These are phyloP conservation scores for Cyprinodon brontotheroides DNA, from an alignment of 2,113 vertebrate species.

Conservation along the genomic window DNA sequence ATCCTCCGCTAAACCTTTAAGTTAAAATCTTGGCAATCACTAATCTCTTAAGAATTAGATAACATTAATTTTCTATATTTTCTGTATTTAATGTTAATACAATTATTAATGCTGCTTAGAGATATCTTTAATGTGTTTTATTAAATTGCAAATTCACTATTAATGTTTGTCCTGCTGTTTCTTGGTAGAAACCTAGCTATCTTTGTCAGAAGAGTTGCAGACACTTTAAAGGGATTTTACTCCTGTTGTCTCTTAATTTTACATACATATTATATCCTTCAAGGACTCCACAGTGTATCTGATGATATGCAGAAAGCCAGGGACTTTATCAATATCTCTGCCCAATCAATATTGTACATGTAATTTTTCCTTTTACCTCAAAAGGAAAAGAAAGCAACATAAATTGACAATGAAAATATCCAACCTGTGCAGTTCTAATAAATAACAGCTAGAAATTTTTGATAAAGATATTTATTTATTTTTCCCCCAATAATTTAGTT, in stretches of 20 bases:
- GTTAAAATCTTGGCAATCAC: too few species aligned
- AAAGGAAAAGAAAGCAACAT: conserved; percentile 49
- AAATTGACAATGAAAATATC: neutral
- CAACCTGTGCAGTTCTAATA: neutral
- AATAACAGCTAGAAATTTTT: neutral
- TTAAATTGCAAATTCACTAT: conserved; percentile 48
- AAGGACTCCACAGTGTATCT: conserved; percentile 51
- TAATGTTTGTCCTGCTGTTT: conserved; percentile 12
- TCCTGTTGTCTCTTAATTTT: conserved; percentile 3
- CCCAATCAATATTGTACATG: conserved; percentile 54
- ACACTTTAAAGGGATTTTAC: neutral
- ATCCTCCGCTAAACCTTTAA: too few species aligned
- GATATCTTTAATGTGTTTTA: neutral
- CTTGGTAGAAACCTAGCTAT: neutral
- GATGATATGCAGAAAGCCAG: conserved; percentile 56
- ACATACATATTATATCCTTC: conserved; percentile 28
- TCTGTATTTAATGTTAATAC: conserved; percentile 47
- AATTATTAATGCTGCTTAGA: conserved; percentile 51
- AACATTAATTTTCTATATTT: conserved; percentile 45
- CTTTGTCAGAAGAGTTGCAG: conserved; percentile 25
- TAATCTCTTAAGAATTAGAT: conserved; percentile 38
- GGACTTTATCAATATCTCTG: conserved; percentile 70
- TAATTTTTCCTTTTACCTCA: conserved; percentile 34
- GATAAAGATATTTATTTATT: neutral
- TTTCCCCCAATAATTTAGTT: neutral